Base-by-base conservation (phyloP, 2,888 invertebrate genomes). In the Cephus sareptanus region DNA sequence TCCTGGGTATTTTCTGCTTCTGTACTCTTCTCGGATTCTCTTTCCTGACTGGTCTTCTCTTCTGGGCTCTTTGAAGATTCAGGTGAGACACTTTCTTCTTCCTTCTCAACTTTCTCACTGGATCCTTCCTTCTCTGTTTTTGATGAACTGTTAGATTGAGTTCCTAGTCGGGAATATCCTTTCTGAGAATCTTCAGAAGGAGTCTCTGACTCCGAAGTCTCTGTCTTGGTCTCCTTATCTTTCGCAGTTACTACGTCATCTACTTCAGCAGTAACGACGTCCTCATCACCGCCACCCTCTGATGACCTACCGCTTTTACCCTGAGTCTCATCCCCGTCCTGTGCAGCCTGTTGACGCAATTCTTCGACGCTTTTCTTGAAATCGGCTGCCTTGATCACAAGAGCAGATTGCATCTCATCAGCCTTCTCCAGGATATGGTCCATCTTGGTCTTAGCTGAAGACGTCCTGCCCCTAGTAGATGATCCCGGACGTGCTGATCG, bases 361-460 rank as follows among this genome's bases (percentile, higher is more conserved):
- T 88, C 87, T 78, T 90, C 88, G 74, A 90, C 86, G 73, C 74
- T 30, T 34, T 34, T 34, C n/a, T 35, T 35, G 74, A 90, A 77
- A 82, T 87, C 89, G 0, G 85, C 88, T 1, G 89, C 89, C 74
- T 88, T 90, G 2, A 83, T 81, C 79, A 89, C 79, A 1, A 89
- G 77, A 1, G 82, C 83, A 34, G 82, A 84, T 31, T 87, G 86
- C 70, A 87, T 78, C 31, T 86, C 87, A 15, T 88, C 88, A 1
- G 85, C 86, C 71, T 88, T 87, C 68, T 86, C 86, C 12, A 88
- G 74, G n/a, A 89, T 87, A 35, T 88, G 84, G 35, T 88, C 87
- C 79, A 87, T 83, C 35, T 87, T 86, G 35, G 76, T 85, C 73
- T 82, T 82, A 11, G 76, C 75, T 4, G 79, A 76, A 74, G 76